Evolutionary conservation across 2,888 invertebrate species (phyloP).

Genomic region (Altica lythri): DNA sequence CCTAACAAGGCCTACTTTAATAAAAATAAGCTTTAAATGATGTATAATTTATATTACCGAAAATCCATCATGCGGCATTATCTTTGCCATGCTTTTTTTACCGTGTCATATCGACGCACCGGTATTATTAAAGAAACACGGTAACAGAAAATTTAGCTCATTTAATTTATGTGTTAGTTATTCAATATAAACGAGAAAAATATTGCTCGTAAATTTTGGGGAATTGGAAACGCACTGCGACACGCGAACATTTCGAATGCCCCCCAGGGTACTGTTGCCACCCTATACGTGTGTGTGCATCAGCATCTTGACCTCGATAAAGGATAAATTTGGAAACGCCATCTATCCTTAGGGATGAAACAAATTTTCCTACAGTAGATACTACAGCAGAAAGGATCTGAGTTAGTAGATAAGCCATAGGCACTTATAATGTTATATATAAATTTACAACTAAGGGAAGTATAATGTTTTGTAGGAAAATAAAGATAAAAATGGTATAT

Average conservation of each 20-base stretch:
- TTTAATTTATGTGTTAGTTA: slow-evolving; percentile 33
- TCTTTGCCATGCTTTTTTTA: too few relatives aligned
- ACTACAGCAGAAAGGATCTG: too few relatives aligned
- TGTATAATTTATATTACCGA: too few relatives aligned
- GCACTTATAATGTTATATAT: too few relatives aligned
- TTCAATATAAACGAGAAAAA: slow-evolving; percentile 32
- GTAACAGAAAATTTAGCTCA: slow-evolving; percentile 21
- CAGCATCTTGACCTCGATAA: slow-evolving; percentile 17
- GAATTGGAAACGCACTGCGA: slow-evolving; percentile 32
- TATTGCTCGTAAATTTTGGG: slow-evolving; percentile 34
- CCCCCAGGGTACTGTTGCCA: slow-evolving; percentile 29
- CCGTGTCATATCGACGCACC: neutral
- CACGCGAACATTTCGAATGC: slow-evolving; percentile 27
- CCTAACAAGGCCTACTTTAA: too few relatives aligned
- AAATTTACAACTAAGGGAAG: too few relatives aligned
- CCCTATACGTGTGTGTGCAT: slow-evolving; percentile 20
- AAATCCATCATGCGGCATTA: too few relatives aligned
- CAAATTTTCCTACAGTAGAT: too few relatives aligned
- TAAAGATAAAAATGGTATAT: too few relatives aligned
- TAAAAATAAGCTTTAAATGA: too few relatives aligned
- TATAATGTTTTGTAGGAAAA: too few relatives aligned
- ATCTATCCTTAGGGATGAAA: slow-evolving; percentile 5
- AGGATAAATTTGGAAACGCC: slow-evolving; percentile 6
- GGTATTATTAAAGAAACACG: slow-evolving; percentile 22
- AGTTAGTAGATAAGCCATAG: too few relatives aligned